Percentiles rank a stretch among this genome's conserved stretches.
Conservation (phyloP, 2,888 invertebrate species). For the Pandemis cinnamomeana region DNA sequence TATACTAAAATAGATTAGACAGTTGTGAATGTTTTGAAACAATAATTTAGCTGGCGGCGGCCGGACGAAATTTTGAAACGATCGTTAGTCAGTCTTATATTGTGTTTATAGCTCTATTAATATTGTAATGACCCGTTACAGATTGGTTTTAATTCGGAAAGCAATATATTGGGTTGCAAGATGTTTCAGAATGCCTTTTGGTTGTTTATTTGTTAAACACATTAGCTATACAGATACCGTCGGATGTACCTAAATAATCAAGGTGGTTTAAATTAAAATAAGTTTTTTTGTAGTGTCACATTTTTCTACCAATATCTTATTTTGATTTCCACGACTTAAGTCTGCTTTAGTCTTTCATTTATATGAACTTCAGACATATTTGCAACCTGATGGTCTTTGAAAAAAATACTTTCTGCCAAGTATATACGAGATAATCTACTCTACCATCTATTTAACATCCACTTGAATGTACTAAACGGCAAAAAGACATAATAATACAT, state of each 20-base stretch:
- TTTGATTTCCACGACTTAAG: too few relatives aligned
- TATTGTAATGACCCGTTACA: conserved; percentile 27
- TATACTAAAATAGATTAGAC: conserved; percentile 56
- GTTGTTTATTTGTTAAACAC: conserved; percentile 13
- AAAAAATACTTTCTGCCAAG: too few relatives aligned
- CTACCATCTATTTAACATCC: too few relatives aligned
- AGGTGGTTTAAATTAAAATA: neutral
- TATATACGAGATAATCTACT: too few relatives aligned
- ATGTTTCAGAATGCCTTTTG: conserved; percentile 21
- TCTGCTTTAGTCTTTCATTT: too few relatives aligned
- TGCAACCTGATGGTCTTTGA: too few relatives aligned
- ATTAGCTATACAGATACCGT: neutral
- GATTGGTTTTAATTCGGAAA: conserved; percentile 31
- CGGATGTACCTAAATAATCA: neutral
- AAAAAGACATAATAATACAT: too few relatives aligned
- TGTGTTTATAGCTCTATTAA: conserved; percentile 39
- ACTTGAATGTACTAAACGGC: too few relatives aligned
- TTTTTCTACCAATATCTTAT: too few relatives aligned
- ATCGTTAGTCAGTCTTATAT: conserved; percentile 27
- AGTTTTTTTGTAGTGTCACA: too few relatives aligned
- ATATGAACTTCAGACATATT: too few relatives aligned
- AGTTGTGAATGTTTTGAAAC: conserved; percentile 49
- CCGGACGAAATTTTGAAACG: conserved; percentile 43
- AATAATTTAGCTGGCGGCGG: conserved; percentile 53
- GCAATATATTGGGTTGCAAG: conserved; percentile 26